These are phyloP conservation scores for Cyclargus thomasi DNA, from an alignment of 1,140 invertebrate genomes.

Conservation along the genomic window DNA sequence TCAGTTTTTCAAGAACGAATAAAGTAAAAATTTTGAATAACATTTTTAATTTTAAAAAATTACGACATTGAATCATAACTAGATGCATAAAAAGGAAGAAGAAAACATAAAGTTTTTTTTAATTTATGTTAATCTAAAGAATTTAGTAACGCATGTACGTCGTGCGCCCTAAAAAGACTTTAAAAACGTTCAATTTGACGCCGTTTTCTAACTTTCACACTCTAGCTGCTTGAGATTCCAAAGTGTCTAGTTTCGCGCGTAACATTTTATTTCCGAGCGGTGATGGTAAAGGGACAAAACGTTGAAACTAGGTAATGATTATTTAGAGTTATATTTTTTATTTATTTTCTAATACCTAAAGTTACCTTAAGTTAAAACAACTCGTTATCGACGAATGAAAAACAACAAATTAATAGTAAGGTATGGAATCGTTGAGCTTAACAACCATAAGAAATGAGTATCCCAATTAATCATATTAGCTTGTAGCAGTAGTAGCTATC, in stretches of 20 bases:
- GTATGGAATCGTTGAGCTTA: background rate
- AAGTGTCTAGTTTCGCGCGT: background rate
- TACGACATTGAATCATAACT: too few species aligned
- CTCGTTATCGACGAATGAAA: too few species aligned
- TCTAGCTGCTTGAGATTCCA: background rate
- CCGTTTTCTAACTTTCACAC: background rate
- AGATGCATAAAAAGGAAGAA: background rate
- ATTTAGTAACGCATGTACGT: background rate
- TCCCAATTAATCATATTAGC: background rate
- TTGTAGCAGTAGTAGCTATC: too few species aligned
- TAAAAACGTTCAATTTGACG: slow-evolving; percentile 13
- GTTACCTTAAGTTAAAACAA: too few species aligned
- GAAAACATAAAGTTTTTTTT: background rate
- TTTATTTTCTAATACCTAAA: too few species aligned
- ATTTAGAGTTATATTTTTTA: too few species aligned
- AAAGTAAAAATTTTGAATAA: too few species aligned
- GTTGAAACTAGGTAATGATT: background rate
- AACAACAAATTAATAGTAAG: too few species aligned
- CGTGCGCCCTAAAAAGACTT: background rate
- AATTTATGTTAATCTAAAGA: too few species aligned
- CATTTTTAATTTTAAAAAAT: too few species aligned
- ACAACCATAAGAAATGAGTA: background rate
- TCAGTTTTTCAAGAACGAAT: too few species aligned
- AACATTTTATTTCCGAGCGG: background rate
- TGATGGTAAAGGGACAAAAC: background rate